Conservation (phyloP, 2,797 vertebrate species). For the Poecilia picta region DNA sequence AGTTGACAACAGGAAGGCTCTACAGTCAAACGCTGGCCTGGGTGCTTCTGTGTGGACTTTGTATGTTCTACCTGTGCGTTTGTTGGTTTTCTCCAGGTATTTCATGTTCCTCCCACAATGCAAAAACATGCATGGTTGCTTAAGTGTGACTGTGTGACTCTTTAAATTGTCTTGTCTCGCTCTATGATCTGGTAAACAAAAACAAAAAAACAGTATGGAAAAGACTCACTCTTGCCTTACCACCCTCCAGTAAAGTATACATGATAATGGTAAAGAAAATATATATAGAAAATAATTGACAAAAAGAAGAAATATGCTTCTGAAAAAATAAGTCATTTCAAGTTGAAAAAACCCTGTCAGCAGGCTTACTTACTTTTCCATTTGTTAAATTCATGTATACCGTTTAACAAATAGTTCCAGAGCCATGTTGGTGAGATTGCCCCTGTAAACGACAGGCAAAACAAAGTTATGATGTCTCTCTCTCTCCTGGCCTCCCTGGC, state of each 20-base stretch:
- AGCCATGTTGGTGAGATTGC: conserved; percentile 32
- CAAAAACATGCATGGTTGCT: background rate
- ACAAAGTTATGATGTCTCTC: conserved; percentile 63
- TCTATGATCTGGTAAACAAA: background rate
- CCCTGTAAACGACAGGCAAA: conserved; percentile 50
- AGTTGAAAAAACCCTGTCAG: conserved; percentile 28
- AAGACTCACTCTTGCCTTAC: background rate
- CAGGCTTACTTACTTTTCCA: conserved; percentile 21
- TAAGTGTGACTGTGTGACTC: background rate
- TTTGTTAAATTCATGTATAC: conserved; percentile 23
- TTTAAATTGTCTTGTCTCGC: background rate
- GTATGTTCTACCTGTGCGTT: no score
- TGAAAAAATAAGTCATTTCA: conserved; percentile 13
- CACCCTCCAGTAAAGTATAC: background rate
- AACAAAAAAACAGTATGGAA: background rate
- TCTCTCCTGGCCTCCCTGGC: conserved; percentile 38
- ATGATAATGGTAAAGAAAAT: background rate
- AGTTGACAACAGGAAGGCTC: background rate
- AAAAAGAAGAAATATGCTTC: background rate
- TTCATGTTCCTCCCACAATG: background rate
- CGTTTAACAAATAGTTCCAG: conserved; percentile 25
- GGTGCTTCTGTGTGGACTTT: no score
- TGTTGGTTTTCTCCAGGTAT: no score
- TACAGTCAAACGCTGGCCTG: no score
- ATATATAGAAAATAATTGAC: background rate